Percentiles rank a stretch among this genome's conserved stretches.
Evolutionary conservation across 2,113 vertebrate species (phyloP).

Genomic region (Sclerurus mexicanus): DNA sequence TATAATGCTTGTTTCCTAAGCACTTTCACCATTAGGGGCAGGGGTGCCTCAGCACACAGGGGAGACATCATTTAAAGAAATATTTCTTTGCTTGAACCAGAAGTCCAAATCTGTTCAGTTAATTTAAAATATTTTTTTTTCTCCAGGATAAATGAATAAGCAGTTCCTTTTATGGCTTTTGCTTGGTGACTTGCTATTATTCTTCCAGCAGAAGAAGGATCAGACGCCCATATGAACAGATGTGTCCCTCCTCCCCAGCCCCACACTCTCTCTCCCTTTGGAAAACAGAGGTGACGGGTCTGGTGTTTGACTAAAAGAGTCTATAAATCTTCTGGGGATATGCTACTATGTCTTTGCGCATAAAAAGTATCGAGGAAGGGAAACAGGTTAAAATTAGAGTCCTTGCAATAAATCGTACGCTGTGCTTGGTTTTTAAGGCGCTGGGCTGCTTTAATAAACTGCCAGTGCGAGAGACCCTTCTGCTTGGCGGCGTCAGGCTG

Average conservation of each 20-base stretch:
- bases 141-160: conserved; percentile 34
- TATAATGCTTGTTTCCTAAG: background rate
- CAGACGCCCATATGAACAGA: background rate
- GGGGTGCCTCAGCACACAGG: conserved; percentile 43
- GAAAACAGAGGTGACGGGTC: background rate
- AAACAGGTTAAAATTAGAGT: background rate
- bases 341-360: background rate
- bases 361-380: background rate
- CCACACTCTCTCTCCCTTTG: background rate
- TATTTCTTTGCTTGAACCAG: conserved; percentile 49
- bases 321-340: background rate
- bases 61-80: conserved; percentile 65
- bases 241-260: conserved; percentile 18
- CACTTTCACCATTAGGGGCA: background rate
- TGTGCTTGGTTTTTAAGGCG: background rate
- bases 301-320: background rate
- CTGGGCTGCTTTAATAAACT: background rate
- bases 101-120: conserved; percentile 60
- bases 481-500: rapidly evolving
- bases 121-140: conserved; percentile 26
- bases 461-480: rapidly evolving
- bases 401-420: background rate
- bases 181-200: conserved; percentile 39
- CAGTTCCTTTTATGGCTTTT: conserved; percentile 47
- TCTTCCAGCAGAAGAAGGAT: conserved; percentile 13